A percentile compares a stretch with the other conserved stretches of the same genome.
phyloP scores from a whole-genome alignment of 2,888 invertebrate species.

The Apotomis capreana region DNA sequence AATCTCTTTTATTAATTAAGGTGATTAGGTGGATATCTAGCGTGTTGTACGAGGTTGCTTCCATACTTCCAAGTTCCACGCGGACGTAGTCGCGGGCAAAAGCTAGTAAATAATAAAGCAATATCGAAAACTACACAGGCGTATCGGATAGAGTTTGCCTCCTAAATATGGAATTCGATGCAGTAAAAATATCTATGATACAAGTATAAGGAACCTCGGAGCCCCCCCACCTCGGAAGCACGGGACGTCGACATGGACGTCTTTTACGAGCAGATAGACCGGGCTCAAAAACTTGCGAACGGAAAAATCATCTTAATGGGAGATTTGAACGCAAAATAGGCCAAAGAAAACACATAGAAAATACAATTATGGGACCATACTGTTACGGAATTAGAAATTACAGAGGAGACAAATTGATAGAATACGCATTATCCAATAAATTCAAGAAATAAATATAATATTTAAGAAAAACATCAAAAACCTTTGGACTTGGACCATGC shows the following conservation, averaged over 20 bases:
- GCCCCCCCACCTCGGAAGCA: neutral
- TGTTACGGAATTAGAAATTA: slow-evolving; percentile 1
- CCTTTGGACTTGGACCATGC: too few species aligned
- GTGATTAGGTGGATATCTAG: too few species aligned
- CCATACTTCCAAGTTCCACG: too few species aligned
- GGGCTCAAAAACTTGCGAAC: neutral
- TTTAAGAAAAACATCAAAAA: too few species aligned
- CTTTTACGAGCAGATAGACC: neutral
- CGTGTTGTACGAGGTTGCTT: too few species aligned
- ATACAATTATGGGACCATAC: neutral
- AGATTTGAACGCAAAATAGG: neutral
- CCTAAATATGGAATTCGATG: neutral
- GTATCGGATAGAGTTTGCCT: slow-evolving; percentile 4
- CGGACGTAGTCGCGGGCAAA: too few species aligned
- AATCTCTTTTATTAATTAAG: too few species aligned
- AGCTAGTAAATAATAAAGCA: neutral
- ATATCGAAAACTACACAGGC: slow-evolving; percentile 1
- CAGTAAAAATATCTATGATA: neutral
- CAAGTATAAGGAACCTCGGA: neutral
- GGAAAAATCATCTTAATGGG: slow-evolving; percentile 6
- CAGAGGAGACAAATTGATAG: neutral
- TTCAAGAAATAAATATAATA: too few species aligned
- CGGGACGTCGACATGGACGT: neutral
- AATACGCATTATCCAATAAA: slow-evolving; percentile 1
- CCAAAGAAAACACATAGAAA: neutral